Evolutionary conservation across 2,797 vertebrate genomes (phyloP).

Genomic region (Discoglossus pictus): DNA sequence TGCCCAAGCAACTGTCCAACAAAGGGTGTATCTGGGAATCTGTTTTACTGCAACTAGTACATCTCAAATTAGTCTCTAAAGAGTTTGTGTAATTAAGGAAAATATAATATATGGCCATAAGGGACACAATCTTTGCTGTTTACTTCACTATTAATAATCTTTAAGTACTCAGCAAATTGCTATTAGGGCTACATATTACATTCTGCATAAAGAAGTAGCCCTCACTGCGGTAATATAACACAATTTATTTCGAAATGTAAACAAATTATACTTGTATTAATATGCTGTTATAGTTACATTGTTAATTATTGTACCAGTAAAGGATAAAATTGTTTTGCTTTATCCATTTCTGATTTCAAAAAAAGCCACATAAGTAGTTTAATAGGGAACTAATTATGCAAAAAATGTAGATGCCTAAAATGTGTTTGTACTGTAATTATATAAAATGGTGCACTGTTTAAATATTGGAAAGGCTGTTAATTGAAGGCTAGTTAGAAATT

Average conservation of each 20-base stretch:
- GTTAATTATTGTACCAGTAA: constrained; percentile 77
- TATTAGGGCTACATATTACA: constrained; percentile 72
- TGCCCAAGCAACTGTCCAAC: no score
- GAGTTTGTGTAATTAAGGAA: constrained; percentile 76
- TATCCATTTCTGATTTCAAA: constrained; percentile 73
- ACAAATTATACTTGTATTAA: constrained; percentile 79
- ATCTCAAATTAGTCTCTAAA: constrained; percentile 69
- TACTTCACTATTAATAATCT: constrained; percentile 80
- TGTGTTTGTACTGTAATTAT: constrained; percentile 86
- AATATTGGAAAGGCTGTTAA: constrained; percentile 78
- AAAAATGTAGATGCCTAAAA: constrained; percentile 78
- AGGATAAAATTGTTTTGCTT: constrained; percentile 74
- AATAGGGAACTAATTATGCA: constrained; percentile 83
- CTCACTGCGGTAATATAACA: constrained; percentile 77
- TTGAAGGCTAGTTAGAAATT: constrained; percentile 76
- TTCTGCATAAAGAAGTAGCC: constrained; percentile 74
- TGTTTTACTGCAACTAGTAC: constrained; percentile 68
- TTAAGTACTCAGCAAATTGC: constrained; percentile 76
- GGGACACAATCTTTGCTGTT: constrained; percentile 69
- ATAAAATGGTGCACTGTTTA: constrained; percentile 82
- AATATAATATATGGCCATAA: constrained; percentile 69
- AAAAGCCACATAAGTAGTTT: constrained; percentile 75
- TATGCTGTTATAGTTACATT: constrained; percentile 75
- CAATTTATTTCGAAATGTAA: constrained; percentile 79
- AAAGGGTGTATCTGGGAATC: constrained; percentile 69